Evolutionary conservation across 1,140 invertebrate genomes (phyloP), one percentile per base, ranked within the genome.

Genomic region (Hypsibius dujardini): DNA sequence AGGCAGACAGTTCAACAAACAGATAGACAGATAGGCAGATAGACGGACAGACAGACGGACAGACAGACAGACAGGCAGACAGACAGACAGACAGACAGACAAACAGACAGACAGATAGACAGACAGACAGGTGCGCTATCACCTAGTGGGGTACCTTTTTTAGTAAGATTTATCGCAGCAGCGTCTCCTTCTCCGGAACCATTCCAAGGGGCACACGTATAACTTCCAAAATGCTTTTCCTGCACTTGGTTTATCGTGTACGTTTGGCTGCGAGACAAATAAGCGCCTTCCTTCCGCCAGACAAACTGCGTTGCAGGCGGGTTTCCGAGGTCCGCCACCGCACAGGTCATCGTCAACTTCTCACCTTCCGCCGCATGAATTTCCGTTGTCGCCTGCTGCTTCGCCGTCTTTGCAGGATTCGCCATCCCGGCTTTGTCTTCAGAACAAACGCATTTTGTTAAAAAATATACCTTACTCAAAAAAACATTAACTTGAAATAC

Each of bases 331-430:
- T 67, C 62, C 42, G 62, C 62, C 12, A 67, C 62, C 3, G 62
- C 7, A 42, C 62, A 67, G 7, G 62, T 67, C 62, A 67, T 7
- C 42, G 62, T 45, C 42, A 67, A 3, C 62, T 67, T 67, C 42
- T 67, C 62, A 15, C 62, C 62, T 42, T 67, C 62, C 42, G 62
- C 62, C 7, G 62, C 62, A 67, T 67, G 62, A 7, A 67, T 42
- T 67, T 67, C 62, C 12, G 62, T 67, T 3, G 12, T 15, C 12
- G 62, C 42, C 62, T 67, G 62, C 62, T 67, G 62, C 42, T 67
- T 67, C 0, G 62, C 62, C 42, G 62, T 67, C 42, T 45, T 12
- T 42, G 62, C 62, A 15, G 62, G 62, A 15, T 42, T 42, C 12
- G 62, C 12, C 42, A 15, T 67, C 12, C 45, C 62, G 12, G 42